These are phyloP conservation scores for western clawed frog (Xenopus tropicalis) DNA, from an alignment of 2,113 vertebrate genomes.

Conservation along the genomic window DNA sequence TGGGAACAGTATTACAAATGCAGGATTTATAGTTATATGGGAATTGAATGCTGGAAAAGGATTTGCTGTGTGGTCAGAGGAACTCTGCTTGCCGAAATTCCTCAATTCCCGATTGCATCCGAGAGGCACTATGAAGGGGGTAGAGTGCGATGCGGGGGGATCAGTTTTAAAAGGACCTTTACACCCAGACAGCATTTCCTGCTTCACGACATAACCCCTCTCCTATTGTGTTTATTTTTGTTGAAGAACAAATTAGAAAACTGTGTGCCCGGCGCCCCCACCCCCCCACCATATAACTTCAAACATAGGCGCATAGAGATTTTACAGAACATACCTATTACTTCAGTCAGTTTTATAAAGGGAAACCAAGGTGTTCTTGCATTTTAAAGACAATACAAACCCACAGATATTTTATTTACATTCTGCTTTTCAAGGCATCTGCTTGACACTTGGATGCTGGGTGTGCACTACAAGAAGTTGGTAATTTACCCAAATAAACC, in stretches of 20 bases:
- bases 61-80: conserved; percentile 33
- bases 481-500: too few species aligned
- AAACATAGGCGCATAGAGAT: not conserved
- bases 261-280: not conserved
- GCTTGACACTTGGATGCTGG: too few species aligned
- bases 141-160: not conserved
- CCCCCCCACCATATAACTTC: not conserved
- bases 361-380: too few species aligned
- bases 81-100: conserved; percentile 22
- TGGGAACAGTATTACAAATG: too few species aligned
- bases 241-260: conserved; percentile 15
- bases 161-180: not conserved
- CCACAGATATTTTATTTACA: too few species aligned
- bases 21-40: not conserved
- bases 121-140: conserved; percentile 20
- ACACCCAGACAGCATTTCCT: conserved; percentile 22
- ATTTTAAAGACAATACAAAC: too few species aligned
- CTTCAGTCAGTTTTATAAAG: too few species aligned
- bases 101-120: conserved; percentile 18
- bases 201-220: not conserved
- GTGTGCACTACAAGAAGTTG: too few species aligned
- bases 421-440: too few species aligned
- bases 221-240: conserved; percentile 26
- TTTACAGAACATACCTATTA: not conserved
- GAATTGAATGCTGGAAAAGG: conserved; percentile 10